These are phyloP conservation scores for Drosophila barbarae DNA, from an alignment of 2,888 invertebrate genomes.

Conservation along the genomic window DNA sequence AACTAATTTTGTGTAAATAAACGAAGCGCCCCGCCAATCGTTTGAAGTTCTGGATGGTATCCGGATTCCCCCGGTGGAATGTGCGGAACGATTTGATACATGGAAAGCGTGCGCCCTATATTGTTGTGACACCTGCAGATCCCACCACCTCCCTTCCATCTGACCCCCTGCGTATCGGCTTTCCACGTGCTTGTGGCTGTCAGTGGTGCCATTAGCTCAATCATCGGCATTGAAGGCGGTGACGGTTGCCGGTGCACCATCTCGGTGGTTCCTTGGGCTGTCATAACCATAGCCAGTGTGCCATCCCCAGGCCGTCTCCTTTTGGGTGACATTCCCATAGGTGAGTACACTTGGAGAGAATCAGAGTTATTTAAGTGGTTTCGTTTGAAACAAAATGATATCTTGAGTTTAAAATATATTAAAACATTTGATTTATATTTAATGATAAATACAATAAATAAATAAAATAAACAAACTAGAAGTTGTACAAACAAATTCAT, in stretches of 20 bases:
- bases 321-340: constrained; percentile 11
- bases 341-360: constrained; percentile 24
- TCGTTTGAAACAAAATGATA: neutral
- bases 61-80: constrained; percentile 22
- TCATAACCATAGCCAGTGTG: constrained; percentile 6
- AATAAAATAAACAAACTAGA: too few species aligned
- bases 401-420: neutral
- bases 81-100: constrained; percentile 25
- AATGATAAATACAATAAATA: too few species aligned
- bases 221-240: constrained; percentile 30
- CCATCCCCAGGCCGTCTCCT: neutral
- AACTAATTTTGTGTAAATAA: constrained; percentile 73
- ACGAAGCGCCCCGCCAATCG: constrained; percentile 44
- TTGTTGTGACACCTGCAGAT: constrained; percentile 58
- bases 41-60: constrained; percentile 43
- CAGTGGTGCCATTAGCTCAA: constrained; percentile 55
- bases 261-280: constrained; percentile 10
- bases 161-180: neutral
- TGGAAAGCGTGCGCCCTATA: constrained; percentile 27
- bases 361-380: neutral
- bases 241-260: constrained; percentile 8
- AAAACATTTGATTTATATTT: too few species aligned
- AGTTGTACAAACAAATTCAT: too few species aligned
- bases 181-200: constrained; percentile 23
- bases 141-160: neutral